Conservation (phyloP, 2,888 invertebrate species). For the Phymatocera aterrima region DNA sequence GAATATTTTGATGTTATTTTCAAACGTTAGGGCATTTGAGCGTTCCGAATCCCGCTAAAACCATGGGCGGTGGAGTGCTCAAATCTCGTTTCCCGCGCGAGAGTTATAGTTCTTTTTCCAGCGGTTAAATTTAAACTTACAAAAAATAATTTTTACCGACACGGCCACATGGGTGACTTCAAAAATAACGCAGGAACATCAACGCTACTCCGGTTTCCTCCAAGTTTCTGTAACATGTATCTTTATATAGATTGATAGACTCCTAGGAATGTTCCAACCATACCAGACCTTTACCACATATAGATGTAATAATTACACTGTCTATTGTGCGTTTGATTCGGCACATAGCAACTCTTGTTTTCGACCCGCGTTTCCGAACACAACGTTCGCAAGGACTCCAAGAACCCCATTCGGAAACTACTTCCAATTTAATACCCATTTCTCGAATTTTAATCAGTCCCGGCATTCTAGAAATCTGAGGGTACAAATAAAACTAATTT, state of each 20-base stretch:
- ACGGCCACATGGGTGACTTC: slow-evolving; percentile 40
- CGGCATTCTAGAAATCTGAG: slow-evolving; percentile 70
- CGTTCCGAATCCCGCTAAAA: slow-evolving; percentile 2
- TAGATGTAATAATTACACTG: slow-evolving; percentile 2
- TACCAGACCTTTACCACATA: background rate
- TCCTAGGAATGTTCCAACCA: background rate
- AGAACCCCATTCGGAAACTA: slow-evolving; percentile 76
- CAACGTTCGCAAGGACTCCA: slow-evolving; percentile 78
- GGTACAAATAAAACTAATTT: background rate
- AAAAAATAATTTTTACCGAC: slow-evolving; percentile 31
- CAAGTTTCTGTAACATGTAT: background rate
- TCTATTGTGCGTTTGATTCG: slow-evolving; percentile 71
- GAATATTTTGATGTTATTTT: background rate
- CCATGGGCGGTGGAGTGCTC: background rate
- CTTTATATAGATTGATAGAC: background rate
- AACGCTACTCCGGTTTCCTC: background rate
- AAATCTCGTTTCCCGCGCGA: slow-evolving; percentile 28
- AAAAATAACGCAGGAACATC: slow-evolving; percentile 16
- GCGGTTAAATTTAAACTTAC: slow-evolving; percentile 40
- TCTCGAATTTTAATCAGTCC: slow-evolving; percentile 74
- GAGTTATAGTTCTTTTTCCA: slow-evolving; percentile 17
- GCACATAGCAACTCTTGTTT: slow-evolving; percentile 76
- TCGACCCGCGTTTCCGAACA: slow-evolving; percentile 67
- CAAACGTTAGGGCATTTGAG: background rate
- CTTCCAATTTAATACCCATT: slow-evolving; percentile 73